Base-by-base conservation (phyloP, 2,797 vertebrate genomes). In the Pagetopsis macropterus region DNA sequence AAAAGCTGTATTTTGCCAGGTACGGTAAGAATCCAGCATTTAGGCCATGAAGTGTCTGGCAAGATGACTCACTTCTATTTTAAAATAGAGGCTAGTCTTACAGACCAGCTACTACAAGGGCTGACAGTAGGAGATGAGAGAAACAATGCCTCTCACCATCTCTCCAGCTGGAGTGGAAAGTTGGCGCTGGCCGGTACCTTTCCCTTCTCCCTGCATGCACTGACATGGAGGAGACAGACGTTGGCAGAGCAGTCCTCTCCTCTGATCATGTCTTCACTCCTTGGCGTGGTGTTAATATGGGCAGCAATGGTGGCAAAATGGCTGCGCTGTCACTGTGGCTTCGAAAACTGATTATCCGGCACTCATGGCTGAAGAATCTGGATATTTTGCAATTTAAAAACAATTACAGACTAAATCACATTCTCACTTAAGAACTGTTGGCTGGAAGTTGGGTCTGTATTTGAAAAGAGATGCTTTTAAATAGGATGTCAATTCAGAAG, bases 131-230 rank as follows among this genome's bases (percentile, higher is more conserved):
- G 88, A 82, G 78, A 78, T 62, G 86, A 87, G 77, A 82, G 79
- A 78, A 87, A 85, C 83, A 78, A 86, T 76, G 85, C 75, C 83
- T 87, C 89, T 90, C 87, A 84, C 88, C 75, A 75, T 78, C 64
- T 86, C 82, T 88, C 91, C 90, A 91, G 88, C 92, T 91, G 90
- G 92, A 92, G 88, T 87, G 91, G 91, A 94, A 92, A 92, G 83
- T 91, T 93, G 93, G 90, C 91, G 73, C 58, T 69, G 79, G 55
- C 60, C 64, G 45, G 78, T 73, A 80, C 84, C 85, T 89, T 84
- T 87, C 79, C 81, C 73, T 82, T 85, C 91, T 84, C 89, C 83
- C 82, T 21, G 21, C 85, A 86, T 86, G 90, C 71, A 52, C 84
- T 92, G 91, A 89, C 89, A 87, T 62, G 45, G 58, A 85, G 62